Base-by-base conservation (phyloP, 1,140 invertebrate species). In the Hormaphis cornu region DNA sequence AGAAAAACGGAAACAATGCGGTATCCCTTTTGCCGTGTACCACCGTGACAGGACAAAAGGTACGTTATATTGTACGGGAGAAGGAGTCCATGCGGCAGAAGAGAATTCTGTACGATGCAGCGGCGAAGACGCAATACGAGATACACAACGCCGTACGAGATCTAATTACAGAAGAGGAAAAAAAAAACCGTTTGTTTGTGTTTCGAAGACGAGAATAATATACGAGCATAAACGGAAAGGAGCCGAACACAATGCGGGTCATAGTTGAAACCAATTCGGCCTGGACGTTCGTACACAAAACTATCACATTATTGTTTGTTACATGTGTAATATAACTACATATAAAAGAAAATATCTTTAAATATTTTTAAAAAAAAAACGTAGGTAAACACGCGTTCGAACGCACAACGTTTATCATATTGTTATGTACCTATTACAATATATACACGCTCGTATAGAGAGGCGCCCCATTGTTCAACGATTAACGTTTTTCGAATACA, bases 211-310 rank as follows among this genome's bases (percentile, higher is more conserved):
- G 14, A 18, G 8, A n/a, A 42, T 28, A 24, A 18, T n/a, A 20
- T 24, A 24, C 14, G 33, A 12, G 16, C 24, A 12, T 46, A n/a
- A n/a, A n/a, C 1, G 37, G 9, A 1, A 12, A 16, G 10, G 24
- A 2, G 26, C 24, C 24, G 18, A 66, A 66, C 28, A 66, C 61
- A 66, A 66, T 66, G 44, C 44, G 44, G 61, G 61, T 66, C 61
- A 66, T 66, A 66, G 61, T 66, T 66, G 61, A 66, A 66, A 66
- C 42, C 61, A 66, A 66, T 66, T 66, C 42, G 50, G 61, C 44
- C 61, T 26, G 50, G 61, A 28, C 61, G 42, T 12, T n/a, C 18
- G 12, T 20, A 22, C 40, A 66, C 22, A 30, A 30, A 63, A 48
- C 61, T 66, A 66, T 50, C 44, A 66, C 33, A 50, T 48, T 46